Evolutionary conservation across 2,113 vertebrate species (phyloP), one percentile per base, ranked within the genome.

Genomic region (Suricata suricatta): DNA sequence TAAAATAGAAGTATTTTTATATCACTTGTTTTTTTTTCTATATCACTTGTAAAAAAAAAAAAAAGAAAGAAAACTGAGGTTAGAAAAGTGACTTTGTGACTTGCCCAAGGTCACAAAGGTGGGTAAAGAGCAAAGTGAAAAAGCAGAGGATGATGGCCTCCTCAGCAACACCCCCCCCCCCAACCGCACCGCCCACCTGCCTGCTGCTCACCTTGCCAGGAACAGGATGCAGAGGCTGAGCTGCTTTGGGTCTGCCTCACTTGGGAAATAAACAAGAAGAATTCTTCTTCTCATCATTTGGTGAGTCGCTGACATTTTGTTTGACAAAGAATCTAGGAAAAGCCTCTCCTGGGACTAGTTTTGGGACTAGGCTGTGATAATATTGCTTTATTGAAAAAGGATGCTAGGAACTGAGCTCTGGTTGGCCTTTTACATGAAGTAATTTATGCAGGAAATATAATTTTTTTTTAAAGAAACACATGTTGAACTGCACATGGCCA

Each of bases 251-350:
- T 90, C 50, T 52, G 66, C 54, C 90, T 91, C 72, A 23, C 96
- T 83, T 60, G 96, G 95, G 93, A 97, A 97, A 98, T 94, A 97
- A 98, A 97, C 85, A 97, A 84, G 93, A 95, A 93, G 71, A 92
- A 96, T 97, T 93, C 95, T 93, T 93, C 64, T 92, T 95, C 95
- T 98, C 96, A 95, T 98, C 96, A 88, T 95, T 95, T 94, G 94
- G 92, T 89, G 93, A 98, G 97, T 74, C 31, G 2, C 88, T 98
- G 98, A 98, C 98, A 98, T 98, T 98, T 98, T 57, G 17, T 93
- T 96, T 97, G 98, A 98, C 97, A 98, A 98, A 97, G 96, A 96
- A 93, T 90, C 95, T 76, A 96, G 96, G 96, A 96, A 97, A 97
- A 96, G 95, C 82, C 85, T 98, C 97, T 96, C 96, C 68, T 57